Conservation (phyloP, 2,113 vertebrate genomes). For the Ardeotis arabs region DNA sequence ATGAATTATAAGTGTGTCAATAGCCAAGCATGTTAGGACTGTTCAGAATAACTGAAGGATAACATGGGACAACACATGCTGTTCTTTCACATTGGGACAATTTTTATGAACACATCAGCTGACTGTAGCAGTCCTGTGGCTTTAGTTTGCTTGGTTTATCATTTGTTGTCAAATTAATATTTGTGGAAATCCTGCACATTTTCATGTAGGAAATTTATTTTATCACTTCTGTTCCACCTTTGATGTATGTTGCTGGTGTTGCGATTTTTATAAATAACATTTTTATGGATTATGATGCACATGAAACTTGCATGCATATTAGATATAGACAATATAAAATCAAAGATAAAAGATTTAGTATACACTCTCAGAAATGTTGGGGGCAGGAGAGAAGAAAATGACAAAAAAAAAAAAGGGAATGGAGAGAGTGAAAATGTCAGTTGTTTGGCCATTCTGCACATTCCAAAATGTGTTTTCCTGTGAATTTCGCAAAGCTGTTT, state of each 20-base stretch:
- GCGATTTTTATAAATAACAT: background rate
- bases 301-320: background rate
- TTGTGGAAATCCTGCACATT: background rate
- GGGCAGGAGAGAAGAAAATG: background rate
- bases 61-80: background rate
- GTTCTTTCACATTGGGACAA: background rate
- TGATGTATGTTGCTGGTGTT: background rate
- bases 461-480: constrained; percentile 19
- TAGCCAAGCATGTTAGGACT: background rate
- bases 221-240: background rate
- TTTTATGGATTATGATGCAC: background rate
- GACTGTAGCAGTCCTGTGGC: background rate
- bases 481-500: background rate
- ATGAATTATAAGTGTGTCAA: background rate
- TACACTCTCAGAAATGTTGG: background rate
- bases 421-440: background rate
- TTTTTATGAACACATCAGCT: background rate
- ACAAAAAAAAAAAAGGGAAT: background rate
- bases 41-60: background rate
- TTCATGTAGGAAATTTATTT: background rate
- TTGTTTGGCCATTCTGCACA: background rate
- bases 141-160: background rate
- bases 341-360: background rate
- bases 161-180: background rate
- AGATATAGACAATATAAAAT: background rate